Conservation (phyloP, 1,140 invertebrate genomes). For the Danaus melanippus region DNA sequence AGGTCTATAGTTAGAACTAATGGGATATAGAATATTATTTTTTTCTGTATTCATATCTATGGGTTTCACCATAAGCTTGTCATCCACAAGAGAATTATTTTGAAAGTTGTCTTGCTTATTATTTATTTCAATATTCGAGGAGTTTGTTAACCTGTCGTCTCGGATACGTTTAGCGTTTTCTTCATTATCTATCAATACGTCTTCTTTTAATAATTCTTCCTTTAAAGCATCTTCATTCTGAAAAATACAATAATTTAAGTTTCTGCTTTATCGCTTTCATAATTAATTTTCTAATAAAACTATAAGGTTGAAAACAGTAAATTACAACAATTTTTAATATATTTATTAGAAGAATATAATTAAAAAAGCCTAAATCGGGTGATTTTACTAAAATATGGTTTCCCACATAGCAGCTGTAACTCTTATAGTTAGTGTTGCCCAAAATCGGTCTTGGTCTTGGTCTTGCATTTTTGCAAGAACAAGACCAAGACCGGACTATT, state of each 20-base stretch:
- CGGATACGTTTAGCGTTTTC: conserved; percentile 27
- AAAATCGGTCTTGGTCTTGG: too few species aligned
- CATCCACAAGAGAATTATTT: conserved; percentile 8
- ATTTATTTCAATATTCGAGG: conserved; percentile 7
- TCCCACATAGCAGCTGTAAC: too few species aligned
- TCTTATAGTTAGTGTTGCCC: too few species aligned
- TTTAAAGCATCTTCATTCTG: conserved; percentile 51
- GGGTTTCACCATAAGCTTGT: conserved; percentile 38
- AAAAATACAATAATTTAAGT: conserved; percentile 21
- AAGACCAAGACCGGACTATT: too few species aligned
- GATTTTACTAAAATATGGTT: too few species aligned
- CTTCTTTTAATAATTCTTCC: conserved; percentile 47
- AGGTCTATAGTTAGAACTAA: conserved; percentile 54
- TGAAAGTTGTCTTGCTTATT: conserved; percentile 3
- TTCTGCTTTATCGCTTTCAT: too few species aligned
- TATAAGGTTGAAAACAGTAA: too few species aligned
- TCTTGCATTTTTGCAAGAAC: too few species aligned
- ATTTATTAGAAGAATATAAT: too few species aligned
- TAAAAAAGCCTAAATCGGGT: too few species aligned
- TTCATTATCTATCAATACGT: conserved; percentile 35
- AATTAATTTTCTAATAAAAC: too few species aligned
- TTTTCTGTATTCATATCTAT: conserved; percentile 34
- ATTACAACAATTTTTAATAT: too few species aligned
- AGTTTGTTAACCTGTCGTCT: conserved; percentile 8
- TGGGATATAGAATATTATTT: conserved; percentile 38